Base-by-base conservation (phyloP, 2,113 vertebrate genomes). In the Paracanthobrama guichenoti region DNA sequence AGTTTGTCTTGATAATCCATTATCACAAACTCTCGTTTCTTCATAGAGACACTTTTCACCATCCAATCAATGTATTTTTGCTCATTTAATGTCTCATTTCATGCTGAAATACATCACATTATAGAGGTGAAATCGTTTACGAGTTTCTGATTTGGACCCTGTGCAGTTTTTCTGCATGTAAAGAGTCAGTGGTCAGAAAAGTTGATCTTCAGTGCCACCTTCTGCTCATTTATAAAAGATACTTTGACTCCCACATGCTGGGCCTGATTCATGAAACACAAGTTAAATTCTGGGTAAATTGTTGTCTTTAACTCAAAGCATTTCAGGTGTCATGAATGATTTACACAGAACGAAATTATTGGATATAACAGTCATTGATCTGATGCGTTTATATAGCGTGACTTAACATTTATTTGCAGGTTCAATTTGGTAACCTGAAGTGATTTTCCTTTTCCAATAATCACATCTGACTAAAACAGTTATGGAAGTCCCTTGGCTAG, bases 151-250 rank as follows among this genome's bases (percentile, higher is more conserved):
- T 9, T 69, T 69, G 20, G 35, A 42, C 35, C 35, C 31, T 69
- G 42, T 46, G 59, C 59, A 26, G n/a, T 46, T 22, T 12, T n/a
- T 22, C 42, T 73, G 69, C 6, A 72, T 72, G 69, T 44, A n/a
- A 72, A 24, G 11, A 72, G 69, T 72, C 39, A 14, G 35, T 14
- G 24, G 24, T 64, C 12, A 16, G 26, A 6, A 24, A 24, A 24
- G 14, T 46, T 44, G 75, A 39, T 42, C 55, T 60, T 42, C 6
- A 60, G 75, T 55, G 35, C 75, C 75, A 59, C 53, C 75, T 78
- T 42, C 20, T 78, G 75, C 13, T 78, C 55, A 60, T 46, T 48
- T 73, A 48, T 72, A 46, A 46, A 3, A 72, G 0, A 72, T n/a
- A 13, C 67, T 44, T 71, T 14, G 44, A 42, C 6, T 73, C 39